phyloP scores from a whole-genome alignment of 2,888 invertebrate species.

The Polydrusus cervinus region DNA sequence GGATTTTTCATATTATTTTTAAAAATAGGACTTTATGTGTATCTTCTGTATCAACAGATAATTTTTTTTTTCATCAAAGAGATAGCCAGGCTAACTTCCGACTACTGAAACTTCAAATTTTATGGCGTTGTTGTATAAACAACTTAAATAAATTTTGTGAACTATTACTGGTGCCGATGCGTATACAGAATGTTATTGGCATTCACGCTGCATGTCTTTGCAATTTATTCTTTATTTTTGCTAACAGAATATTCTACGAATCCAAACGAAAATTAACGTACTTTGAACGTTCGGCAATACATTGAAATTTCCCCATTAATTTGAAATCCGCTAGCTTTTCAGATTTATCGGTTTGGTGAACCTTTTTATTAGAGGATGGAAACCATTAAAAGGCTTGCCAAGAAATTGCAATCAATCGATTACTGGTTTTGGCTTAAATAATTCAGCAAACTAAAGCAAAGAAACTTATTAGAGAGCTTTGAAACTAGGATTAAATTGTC shows the following conservation, averaged over 20 bases:
- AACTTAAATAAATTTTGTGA: too few relatives aligned
- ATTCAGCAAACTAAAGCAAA: background rate
- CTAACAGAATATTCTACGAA: background rate
- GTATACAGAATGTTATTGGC: too few relatives aligned
- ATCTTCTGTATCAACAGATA: too few relatives aligned
- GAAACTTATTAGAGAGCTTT: background rate
- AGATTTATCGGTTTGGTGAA: conserved; percentile 21
- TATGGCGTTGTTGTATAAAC: too few relatives aligned
- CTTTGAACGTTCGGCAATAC: background rate
- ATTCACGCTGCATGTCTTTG: too few relatives aligned
- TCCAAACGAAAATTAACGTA: conserved; percentile 7
- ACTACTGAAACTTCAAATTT: too few relatives aligned
- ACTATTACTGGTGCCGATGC: too few relatives aligned
- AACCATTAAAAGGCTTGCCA: conserved; percentile 16
- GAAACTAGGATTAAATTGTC: background rate
- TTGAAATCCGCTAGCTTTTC: conserved; percentile 16
- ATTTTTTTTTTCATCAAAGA: too few relatives aligned
- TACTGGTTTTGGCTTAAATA: background rate
- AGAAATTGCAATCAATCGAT: conserved; percentile 13
- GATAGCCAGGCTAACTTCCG: too few relatives aligned
- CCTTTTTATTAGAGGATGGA: conserved; percentile 15
- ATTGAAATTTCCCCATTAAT: conserved; percentile 11
- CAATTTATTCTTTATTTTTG: background rate
- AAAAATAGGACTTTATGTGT: too few relatives aligned
- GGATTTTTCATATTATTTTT: too few relatives aligned